Base-by-base conservation (phyloP, 1,140 invertebrate species). In the Tetraneura akinire region DNA sequence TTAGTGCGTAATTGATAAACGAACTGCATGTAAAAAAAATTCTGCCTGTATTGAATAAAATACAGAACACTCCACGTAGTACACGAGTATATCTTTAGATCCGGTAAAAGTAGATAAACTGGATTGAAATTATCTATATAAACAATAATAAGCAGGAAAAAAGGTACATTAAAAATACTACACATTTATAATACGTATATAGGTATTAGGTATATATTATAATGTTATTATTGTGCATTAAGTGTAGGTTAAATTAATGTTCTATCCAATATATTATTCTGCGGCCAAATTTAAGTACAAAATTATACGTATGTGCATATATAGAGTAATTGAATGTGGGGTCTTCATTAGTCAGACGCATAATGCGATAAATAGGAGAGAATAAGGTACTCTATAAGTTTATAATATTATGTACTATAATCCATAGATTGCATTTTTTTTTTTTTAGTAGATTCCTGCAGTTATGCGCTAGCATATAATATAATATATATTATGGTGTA, bases 41-140 rank as follows among this genome's bases (percentile, higher is more conserved):
- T 13, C 3, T 18, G 11, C 21, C 13, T n/a, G n/a, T n/a, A 26
- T 37, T 6, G 42, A 26, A 68, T 8, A 68, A 47, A 26, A 66
- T n/a, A 23, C n/a, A 57, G n/a, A n/a, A 32, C 16, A n/a, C 57
- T 64, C 16, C 18, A 14, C 6, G 18, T 62, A 37, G 26, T 23
- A 62, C n/a, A n/a, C 11, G 10, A 47, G 1, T 9, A 21, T 10
- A 9, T 26, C 21, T 26, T 45, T 68, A 68, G 66, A 47, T 68
- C 66, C 66, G 66, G 66, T 68, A 68, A 68, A 68, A 68, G 66
- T 68, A 47, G 66, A 68, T 47, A 68, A 68, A 68, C 66, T 68
- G 66, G 66, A 68, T 68, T 68, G 66, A 68, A 68, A 68, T 68
- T 47, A 13, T 47, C 64, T 68, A 68, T 45, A 68, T 18, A 47